Evolutionary conservation across 1,140 invertebrate genomes (phyloP).

Genomic region (Chionoecetes opilio): DNA sequence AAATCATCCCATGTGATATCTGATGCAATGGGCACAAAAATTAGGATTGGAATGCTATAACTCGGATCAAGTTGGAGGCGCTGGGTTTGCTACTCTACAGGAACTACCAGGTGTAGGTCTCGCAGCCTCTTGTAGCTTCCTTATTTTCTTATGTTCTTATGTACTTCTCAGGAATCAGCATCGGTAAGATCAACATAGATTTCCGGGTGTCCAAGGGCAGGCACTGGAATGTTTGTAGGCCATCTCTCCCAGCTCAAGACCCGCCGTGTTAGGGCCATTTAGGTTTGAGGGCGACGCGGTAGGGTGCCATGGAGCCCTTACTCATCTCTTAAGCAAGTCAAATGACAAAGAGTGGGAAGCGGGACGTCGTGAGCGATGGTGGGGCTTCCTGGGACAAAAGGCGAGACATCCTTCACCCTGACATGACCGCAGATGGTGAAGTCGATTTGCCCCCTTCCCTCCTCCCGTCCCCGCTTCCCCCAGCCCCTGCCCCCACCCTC

Average conservation of each 20-base stretch:
- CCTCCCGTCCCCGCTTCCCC: not conserved
- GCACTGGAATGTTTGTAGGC: not conserved
- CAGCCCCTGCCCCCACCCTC: not conserved
- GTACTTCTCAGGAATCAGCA: not conserved
- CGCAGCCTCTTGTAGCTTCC: too few species aligned
- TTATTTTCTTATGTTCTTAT: too few species aligned
- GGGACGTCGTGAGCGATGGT: constrained; percentile 44
- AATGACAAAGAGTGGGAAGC: constrained; percentile 54
- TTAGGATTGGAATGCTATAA: not conserved
- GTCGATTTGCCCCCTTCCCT: not conserved
- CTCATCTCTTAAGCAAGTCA: constrained; percentile 54
- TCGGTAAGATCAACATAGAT: not conserved
- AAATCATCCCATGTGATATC: not conserved
- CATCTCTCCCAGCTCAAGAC: not conserved
- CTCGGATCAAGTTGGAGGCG: not conserved
- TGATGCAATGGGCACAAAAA: not conserved
- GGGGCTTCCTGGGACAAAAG: constrained; percentile 49
- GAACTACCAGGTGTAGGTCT: too few species aligned
- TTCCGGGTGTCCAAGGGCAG: not conserved
- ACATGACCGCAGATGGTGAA: constrained; percentile 27
- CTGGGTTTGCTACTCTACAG: not conserved
- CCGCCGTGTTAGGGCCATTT: not conserved
- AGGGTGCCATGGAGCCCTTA: not conserved
- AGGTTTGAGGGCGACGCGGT: not conserved
- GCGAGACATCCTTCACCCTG: constrained; percentile 44